These are phyloP conservation scores for Philypnodon macrostomus DNA, from an alignment of 2,797 vertebrate species.

Conservation along the genomic window DNA sequence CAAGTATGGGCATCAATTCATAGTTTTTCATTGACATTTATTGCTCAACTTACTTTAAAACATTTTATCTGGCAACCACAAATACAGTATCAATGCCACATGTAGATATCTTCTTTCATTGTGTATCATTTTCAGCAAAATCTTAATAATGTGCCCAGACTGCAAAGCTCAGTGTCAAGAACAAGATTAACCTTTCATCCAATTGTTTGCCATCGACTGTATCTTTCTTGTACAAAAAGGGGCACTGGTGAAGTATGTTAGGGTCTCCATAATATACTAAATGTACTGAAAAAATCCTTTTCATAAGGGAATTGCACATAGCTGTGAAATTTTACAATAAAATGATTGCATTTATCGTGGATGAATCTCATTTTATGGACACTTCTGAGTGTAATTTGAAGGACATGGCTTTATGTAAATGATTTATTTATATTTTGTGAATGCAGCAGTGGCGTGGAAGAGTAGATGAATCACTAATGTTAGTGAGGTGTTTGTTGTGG, in stretches of 20 bases:
- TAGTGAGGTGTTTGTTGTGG: not conserved
- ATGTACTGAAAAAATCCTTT: slow-evolving; percentile 84
- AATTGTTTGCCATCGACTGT: slow-evolving; percentile 74
- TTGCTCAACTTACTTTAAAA: slow-evolving; percentile 34
- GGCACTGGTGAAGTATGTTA: slow-evolving; percentile 70
- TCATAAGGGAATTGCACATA: slow-evolving; percentile 88
- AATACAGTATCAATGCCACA: slow-evolving; percentile 75
- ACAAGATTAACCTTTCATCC: slow-evolving; percentile 57
- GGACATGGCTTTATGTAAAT: not conserved
- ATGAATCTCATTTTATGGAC: slow-evolving; percentile 10
- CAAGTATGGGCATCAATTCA: slow-evolving; percentile 18
- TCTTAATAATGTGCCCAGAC: slow-evolving; percentile 54
- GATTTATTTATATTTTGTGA: slow-evolving; percentile 2
- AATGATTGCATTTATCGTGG: slow-evolving; percentile 80
- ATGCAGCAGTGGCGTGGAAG: not conserved
- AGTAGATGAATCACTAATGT: slow-evolving; percentile 1
- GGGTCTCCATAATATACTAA: slow-evolving; percentile 71
- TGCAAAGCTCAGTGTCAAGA: slow-evolving; percentile 64
- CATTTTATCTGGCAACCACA: slow-evolving; percentile 47
- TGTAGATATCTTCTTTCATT: slow-evolving; percentile 84
- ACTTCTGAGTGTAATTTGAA: not conserved
- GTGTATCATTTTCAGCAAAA: slow-evolving; percentile 67
- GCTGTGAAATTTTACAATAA: slow-evolving; percentile 94
- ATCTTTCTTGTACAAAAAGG: slow-evolving; percentile 75
- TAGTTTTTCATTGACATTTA: slow-evolving; percentile 39